Percentiles rank a stretch among this genome's conserved stretches.
phyloP scores from a whole-genome alignment of 2,113 vertebrate species.

The Megatriorchis doriae region DNA sequence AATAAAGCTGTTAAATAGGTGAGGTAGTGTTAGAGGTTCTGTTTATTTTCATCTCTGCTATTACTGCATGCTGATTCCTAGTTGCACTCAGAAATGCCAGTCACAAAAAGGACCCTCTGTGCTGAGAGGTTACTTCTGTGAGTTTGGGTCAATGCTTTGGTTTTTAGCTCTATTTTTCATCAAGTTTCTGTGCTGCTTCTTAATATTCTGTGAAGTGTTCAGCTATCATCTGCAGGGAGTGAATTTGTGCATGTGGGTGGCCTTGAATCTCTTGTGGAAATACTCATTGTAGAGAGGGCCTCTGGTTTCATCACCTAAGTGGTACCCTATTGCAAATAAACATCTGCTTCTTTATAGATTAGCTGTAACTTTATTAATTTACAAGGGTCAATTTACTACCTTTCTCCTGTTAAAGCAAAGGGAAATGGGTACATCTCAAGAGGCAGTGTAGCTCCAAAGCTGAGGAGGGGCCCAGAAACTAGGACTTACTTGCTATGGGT shows the following conservation, averaged over 20 bases:
- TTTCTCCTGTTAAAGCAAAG: neutral
- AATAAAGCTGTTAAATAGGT: neutral
- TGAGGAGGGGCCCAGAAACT: neutral
- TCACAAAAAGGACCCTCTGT: neutral
- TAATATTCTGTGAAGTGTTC: neutral
- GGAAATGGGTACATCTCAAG: neutral
- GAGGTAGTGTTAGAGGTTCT: neutral
- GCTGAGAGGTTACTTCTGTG: neutral
- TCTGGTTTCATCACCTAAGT: neutral
- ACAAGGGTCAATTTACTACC: neutral
- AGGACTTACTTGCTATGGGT: neutral
- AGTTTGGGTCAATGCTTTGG: neutral
- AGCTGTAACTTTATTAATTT: neutral
- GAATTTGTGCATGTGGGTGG: neutral
- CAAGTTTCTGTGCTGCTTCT: neutral
- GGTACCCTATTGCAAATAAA: neutral
- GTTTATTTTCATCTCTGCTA: neutral
- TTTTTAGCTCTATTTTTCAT: neutral
- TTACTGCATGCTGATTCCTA: neutral
- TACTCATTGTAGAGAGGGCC: neutral
- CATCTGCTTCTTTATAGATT: neutral
- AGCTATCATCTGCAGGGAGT: neutral
- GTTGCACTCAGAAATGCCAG: neutral
- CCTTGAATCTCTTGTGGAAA: neutral
- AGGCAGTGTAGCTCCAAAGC: neutral